Base-by-base conservation (phyloP, 2,888 invertebrate species). In the Drosophila sordidula region DNA sequence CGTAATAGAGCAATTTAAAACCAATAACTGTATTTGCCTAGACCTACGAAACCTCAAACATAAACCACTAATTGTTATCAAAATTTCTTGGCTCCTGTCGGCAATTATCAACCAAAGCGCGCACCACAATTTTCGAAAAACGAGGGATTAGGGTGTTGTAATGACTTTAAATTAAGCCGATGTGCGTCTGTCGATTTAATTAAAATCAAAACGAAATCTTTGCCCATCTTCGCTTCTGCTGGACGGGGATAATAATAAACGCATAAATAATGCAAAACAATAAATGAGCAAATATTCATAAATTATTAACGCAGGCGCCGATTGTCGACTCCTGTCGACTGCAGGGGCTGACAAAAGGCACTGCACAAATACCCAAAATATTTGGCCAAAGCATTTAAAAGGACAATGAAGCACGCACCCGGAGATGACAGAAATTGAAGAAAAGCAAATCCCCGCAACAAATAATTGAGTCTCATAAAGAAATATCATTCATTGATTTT, bases 401-500 rank as follows among this genome's bases (percentile, higher is more conserved):
- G 84, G 84, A 90, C 89, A 86, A 86, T 89, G 71, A 72, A 51
- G 77, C 83, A 88, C 86, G 89, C 75, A 82, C 73, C 44, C 61
- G 42, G 69, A 72, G 70, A 72, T 76, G 80, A 83, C 76, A 58
- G 73, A 47, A 81, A 59, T 44, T 57, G 58, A 62, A 66, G 76
- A 74, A 85, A 70, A 89, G 68, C 76, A 89, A 89, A 89, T 90
- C 89, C 89, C 90, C 90, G 87, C 90, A 90, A 77, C 89, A 89
- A 89, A 90, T 89, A 89, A 89, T 89, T 89, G 88, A 87, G 89
- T 68, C 85, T 69, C 82, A 80, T 89, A 89, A 84, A 83, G 81
- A 87, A 80, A 83, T 85, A 84, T 89, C 83, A 81, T 87, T 89
- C 90, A 89, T 89, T 89, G 90, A 89, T 90, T 89, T 89, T 84